Evolutionary conservation across 1,140 invertebrate species (phyloP), one percentile per base, ranked within the genome.

Genomic region (Sogatella furcifera): DNA sequence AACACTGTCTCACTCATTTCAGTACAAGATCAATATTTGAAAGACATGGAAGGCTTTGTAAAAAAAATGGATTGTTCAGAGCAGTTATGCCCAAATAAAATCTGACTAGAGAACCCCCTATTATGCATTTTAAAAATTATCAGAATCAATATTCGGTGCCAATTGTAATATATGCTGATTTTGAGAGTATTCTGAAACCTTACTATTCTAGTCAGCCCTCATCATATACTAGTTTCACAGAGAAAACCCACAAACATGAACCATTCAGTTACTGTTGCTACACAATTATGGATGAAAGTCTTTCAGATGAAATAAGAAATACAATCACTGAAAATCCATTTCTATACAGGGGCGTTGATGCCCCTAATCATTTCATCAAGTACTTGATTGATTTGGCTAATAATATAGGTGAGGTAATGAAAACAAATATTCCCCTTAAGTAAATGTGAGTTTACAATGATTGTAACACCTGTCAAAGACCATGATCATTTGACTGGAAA

Each of bases 1-100:
- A 42, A 60, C 14, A 31, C n/a, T 60, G 58, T 53, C 54, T 60
- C 22, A 60, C 49, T 28, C 49, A 60, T 54, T 60, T 53, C 24
- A 22, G 22, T 41, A 17, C 10, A 28, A 15, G 21, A 17, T n/a
- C 15, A 5, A 38, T 11, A 41, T 60, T 60, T 14, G 28, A 54
- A 41, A 13, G 15, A 34, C 58, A 60, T 28, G n/a, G 14, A 13
- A 38, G 54, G 19, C 10, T 24, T 28, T 53, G 58, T 60, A 13
- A 14, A 22, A 19, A n/a, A 17, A 60, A 60, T 21, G 41, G 43
- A 15, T 52, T 52, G 3, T 19, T 38, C 11, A 53, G 34, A 21
- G 49, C 21, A 13, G 19, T 60, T 11, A 52, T 54, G 31, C 49
- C 43, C 22, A 24, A 22, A 17, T 17, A 38, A 52, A 31, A 41